Evolutionary conservation across 2,113 vertebrate genomes (phyloP).

Genomic region (Centropristis striata): DNA sequence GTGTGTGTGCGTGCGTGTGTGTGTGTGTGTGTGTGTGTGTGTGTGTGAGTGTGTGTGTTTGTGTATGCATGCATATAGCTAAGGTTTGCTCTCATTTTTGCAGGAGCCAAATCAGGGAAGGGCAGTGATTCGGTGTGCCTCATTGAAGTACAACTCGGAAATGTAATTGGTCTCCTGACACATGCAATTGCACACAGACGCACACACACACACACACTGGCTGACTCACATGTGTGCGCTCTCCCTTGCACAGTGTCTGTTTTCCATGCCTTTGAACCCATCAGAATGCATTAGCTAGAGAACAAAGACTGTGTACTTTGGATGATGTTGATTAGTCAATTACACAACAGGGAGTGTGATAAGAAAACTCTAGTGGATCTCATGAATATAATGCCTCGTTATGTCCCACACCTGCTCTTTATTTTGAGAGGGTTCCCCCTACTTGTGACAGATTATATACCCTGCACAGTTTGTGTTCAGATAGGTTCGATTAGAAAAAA

Average conservation of each 20-base stretch:
- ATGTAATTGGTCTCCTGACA: slow-evolving; percentile 80
- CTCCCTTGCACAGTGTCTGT: slow-evolving; percentile 51
- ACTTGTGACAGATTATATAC: slow-evolving; percentile 17
- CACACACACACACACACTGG: slow-evolving; percentile 1
- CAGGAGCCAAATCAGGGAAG: slow-evolving; percentile 60
- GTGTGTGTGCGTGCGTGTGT: not conserved
- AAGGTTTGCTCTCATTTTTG: slow-evolving; percentile 59
- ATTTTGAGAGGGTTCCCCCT: slow-evolving; percentile 41
- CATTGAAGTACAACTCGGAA: slow-evolving; percentile 74
- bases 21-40: slow-evolving; percentile 3
- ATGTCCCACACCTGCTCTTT: slow-evolving; percentile 42
- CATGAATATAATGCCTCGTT: slow-evolving; percentile 69
- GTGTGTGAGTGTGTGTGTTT: slow-evolving; percentile 5
- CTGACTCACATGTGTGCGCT: slow-evolving; percentile 1
- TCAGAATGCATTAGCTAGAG: slow-evolving; percentile 74
- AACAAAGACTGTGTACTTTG: slow-evolving; percentile 74
- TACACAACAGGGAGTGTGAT: slow-evolving; percentile 69
- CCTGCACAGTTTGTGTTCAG: not conserved
- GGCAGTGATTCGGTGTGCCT: slow-evolving; percentile 66
- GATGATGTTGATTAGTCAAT: slow-evolving; percentile 78
- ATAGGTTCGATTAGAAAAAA: not conserved
- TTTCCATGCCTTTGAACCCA: slow-evolving; percentile 78
- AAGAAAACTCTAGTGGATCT: slow-evolving; percentile 66
- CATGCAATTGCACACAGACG: slow-evolving; percentile 31
- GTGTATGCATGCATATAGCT: not conserved